phyloP scores from a whole-genome alignment of 1,140 invertebrate species.

The Bombus soroeensis region DNA sequence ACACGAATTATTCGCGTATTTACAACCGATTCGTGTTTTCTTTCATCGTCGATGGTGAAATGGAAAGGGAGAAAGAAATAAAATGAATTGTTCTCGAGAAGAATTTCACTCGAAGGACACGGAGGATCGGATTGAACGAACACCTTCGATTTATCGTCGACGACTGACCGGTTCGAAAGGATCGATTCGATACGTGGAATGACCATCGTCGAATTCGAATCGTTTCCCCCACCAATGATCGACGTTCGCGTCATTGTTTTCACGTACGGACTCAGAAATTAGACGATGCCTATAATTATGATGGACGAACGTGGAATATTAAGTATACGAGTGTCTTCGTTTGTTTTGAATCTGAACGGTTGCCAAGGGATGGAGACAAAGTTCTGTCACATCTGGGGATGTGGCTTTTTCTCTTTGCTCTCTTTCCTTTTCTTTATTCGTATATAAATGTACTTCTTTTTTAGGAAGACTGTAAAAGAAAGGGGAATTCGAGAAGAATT shows the following conservation, averaged over 20 bases:
- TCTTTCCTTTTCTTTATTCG: not conserved
- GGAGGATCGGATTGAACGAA: not conserved
- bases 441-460: not conserved
- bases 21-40: not conserved
- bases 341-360: slow-evolving; percentile 10
- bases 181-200: slow-evolving; percentile 41
- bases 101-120: not conserved
- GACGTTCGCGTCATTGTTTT: slow-evolving; percentile 69
- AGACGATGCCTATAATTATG: slow-evolving; percentile 76
- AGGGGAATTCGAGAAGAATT: not conserved
- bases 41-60: not conserved
- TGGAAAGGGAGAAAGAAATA: not conserved
- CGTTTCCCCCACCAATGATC: slow-evolving; percentile 47
- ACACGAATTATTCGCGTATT: not conserved
- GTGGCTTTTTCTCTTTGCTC: not conserved
- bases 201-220: slow-evolving; percentile 55
- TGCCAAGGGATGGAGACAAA: not conserved
- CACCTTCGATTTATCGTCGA: slow-evolving; percentile 44
- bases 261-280: slow-evolving; percentile 70
- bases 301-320: slow-evolving; percentile 62
- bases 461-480: not conserved
- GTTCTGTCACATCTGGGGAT: not conserved
- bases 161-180: slow-evolving; percentile 41
- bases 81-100: not conserved
- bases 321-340: slow-evolving; percentile 16